These are phyloP conservation scores for Fregata magnificens DNA, from an alignment of 2,113 vertebrate species.

Conservation along the genomic window DNA sequence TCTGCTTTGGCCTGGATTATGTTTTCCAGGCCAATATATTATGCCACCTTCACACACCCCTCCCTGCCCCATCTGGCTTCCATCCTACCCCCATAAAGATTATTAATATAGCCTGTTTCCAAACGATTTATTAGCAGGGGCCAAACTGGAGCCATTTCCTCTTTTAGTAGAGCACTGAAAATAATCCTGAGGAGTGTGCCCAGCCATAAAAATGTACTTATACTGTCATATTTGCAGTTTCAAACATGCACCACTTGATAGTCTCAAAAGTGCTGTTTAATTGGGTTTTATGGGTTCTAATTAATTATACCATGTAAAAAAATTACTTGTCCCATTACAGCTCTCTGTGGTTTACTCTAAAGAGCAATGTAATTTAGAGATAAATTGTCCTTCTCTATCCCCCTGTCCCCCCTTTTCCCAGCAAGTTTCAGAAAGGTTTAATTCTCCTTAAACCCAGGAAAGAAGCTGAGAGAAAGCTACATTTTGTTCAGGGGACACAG, in stretches of 20 bases:
- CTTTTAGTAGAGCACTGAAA: conserved; percentile 64
- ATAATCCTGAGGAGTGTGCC: conserved; percentile 63
- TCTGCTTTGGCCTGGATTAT: conserved; percentile 34
- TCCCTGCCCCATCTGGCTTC: conserved; percentile 24
- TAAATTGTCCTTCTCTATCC: conserved; percentile 40
- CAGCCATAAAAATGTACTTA: conserved; percentile 72
- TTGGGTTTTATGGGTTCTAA: conserved; percentile 71
- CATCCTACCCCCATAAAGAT: conserved; percentile 56
- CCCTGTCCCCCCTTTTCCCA: background rate
- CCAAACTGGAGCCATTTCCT: conserved; percentile 64
- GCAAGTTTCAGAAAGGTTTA: conserved; percentile 1
- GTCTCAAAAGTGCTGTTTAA: conserved; percentile 74
- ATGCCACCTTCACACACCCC: conserved; percentile 6
- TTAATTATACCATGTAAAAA: conserved; percentile 68
- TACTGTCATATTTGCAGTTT: conserved; percentile 67
- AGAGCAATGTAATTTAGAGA: conserved; percentile 61
- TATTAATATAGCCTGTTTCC: conserved; percentile 65
- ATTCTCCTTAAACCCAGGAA: background rate
- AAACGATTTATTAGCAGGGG: conserved; percentile 59
- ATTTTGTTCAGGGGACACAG: background rate
- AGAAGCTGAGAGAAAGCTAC: background rate
- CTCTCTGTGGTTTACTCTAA: conserved; percentile 64
- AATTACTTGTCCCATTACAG: conserved; percentile 66
- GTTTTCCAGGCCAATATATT: conserved; percentile 48
- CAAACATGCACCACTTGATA: conserved; percentile 67